Evolutionary conservation across 2,113 vertebrate genomes (phyloP), one percentile per base, ranked within the genome.

Genomic region (Microtus ochrogaster): DNA sequence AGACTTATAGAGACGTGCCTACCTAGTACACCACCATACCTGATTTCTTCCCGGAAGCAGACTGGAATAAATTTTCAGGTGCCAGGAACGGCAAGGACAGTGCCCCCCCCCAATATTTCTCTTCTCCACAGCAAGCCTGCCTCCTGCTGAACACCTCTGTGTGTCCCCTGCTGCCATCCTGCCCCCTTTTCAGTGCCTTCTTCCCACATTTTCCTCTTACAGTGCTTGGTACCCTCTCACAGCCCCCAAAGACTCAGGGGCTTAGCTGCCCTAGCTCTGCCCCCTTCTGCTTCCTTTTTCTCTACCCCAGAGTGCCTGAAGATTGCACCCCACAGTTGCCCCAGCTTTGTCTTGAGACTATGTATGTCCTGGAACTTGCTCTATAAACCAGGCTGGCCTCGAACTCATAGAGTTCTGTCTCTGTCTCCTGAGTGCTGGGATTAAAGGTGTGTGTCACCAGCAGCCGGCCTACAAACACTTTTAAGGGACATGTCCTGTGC

Each of bases 71-170:
- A 70, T 19, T 33, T 65, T 21, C 9, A 14, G 61, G 66, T 7
- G 2, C 68, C 17, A n/a, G 16, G 52, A 66, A 70, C 0, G 5
- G 26, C 0, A 24, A 49, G 63, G 5, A 9, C 3, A 6, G 0
- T 30, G 44, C 65, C 14, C 11, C 55, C 36, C 30, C 8, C 14
- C n/a, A 22, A 10, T 28, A 36, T 30, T 30, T 14, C 36, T 52
- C 47, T 82, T n/a, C 2, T 11, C 44, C 72, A 10, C 33, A 28
- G 55, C 21, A 41, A 14, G 26, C 72, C 33, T 52, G 21, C 3
- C 47, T 41, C 26, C n/a, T 30, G 24, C 22, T 6, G 7, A 55
- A 30, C 7, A 74, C 47, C 28, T 39, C 84, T 47, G 14, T 22
- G 1, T 22, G 1, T 17, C 36, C 36, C 14, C 65, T 24, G 12